phyloP scores from a whole-genome alignment of 2,888 invertebrate species.

The Mystacides longicornis region DNA sequence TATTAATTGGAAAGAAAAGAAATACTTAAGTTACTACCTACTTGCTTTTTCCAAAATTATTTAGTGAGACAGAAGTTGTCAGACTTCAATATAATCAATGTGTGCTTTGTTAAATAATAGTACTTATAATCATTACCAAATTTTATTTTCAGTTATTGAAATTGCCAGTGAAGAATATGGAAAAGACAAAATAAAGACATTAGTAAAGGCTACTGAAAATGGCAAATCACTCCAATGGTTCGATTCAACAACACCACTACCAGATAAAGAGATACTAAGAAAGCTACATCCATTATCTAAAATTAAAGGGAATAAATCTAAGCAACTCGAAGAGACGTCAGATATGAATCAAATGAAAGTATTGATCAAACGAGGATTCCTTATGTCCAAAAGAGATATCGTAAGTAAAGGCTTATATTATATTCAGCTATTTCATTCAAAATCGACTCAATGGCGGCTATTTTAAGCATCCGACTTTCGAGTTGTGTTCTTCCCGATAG shows the following conservation, averaged over 20 bases:
- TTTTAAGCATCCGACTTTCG: no score
- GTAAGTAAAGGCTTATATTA: conserved; percentile 36
- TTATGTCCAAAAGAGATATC: conserved; percentile 67
- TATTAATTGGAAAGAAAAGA: no score
- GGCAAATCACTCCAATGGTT: conserved; percentile 65
- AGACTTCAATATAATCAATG: no score
- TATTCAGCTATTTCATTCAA: no score
- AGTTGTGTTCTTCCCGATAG: no score
- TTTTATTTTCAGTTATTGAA: conserved; percentile 73
- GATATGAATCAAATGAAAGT: conserved; percentile 63
- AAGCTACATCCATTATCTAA: conserved; percentile 48
- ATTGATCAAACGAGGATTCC: conserved; percentile 60
- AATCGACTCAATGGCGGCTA: not conserved
- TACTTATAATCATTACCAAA: no score
- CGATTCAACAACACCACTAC: conserved; percentile 48
- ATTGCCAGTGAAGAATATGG: conserved; percentile 89
- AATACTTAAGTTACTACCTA: no score
- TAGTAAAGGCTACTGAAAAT: conserved; percentile 62
- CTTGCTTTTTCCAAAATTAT: not conserved
- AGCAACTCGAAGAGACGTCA: conserved; percentile 59
- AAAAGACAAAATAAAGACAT: conserved; percentile 60
- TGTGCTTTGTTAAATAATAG: no score
- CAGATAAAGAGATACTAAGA: conserved; percentile 51
- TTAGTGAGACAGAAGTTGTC: no score
- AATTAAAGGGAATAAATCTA: conserved; percentile 37